A percentile compares a stretch with the other conserved stretches of the same genome.
Evolutionary conservation across 2,888 invertebrate species (phyloP).

Genomic region (Cremastinae sp.): DNA sequence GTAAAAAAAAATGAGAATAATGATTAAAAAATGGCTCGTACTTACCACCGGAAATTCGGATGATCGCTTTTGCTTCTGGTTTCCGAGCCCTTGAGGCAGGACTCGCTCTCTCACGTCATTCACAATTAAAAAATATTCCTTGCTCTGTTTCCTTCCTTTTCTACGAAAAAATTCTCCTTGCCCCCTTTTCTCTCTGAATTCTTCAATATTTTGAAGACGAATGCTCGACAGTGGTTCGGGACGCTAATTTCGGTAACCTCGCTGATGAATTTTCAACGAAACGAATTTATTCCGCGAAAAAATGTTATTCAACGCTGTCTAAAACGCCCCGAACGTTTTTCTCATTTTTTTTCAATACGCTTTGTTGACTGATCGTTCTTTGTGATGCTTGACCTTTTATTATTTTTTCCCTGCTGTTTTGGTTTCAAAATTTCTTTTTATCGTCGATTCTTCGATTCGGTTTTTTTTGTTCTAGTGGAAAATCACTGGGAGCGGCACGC

Average conservation of each 20-base stretch:
- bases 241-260: no score
- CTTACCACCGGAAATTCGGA: constrained; percentile 57
- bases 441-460: constrained; percentile 4
- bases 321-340: no score
- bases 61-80: constrained; percentile 43
- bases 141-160: not conserved
- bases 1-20: no score
- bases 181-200: not conserved
- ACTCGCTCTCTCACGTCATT: constrained; percentile 59
- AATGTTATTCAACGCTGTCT: no score
- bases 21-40: constrained; percentile 2
- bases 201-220: no score
- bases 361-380: no score
- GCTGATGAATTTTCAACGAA: no score
- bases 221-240: no score
- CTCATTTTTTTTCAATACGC: no score
- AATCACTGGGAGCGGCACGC: constrained; percentile 17
- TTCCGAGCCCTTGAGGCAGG: constrained; percentile 60
- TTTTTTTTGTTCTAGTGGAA: not conserved
- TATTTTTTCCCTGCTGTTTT: not conserved
- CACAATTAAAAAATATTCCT: constrained; percentile 38
- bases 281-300: no score
- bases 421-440: constrained; percentile 4
- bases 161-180: not conserved
- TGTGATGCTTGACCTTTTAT: constrained; percentile 3